A percentile compares a stretch with the other conserved stretches of the same genome.
Conservation (phyloP, 2,888 invertebrate species). For the Ramazzottius varieornatus region DNA sequence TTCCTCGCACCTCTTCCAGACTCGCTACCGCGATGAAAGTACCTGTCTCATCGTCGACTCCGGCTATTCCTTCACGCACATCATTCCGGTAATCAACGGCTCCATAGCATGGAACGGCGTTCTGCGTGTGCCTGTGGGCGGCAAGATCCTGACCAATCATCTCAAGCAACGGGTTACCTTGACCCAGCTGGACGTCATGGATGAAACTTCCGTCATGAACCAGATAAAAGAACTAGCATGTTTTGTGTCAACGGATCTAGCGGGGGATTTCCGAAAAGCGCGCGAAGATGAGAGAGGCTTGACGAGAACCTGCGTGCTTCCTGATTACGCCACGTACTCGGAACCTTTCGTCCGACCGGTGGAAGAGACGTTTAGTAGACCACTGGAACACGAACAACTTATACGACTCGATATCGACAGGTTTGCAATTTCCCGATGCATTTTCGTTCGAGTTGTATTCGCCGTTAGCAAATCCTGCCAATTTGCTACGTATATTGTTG, state of each 20-base stretch:
- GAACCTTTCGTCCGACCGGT: slow-evolving; percentile 40
- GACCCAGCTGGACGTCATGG: slow-evolving; percentile 82
- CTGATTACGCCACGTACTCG: slow-evolving; percentile 69
- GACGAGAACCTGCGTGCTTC: slow-evolving; percentile 61
- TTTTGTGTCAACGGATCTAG: slow-evolving; percentile 61
- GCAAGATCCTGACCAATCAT: slow-evolving; percentile 86
- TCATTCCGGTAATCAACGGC: slow-evolving; percentile 64
- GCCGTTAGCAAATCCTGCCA: too few species aligned
- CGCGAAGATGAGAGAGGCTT: not conserved
- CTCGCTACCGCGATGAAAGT: slow-evolving; percentile 17
- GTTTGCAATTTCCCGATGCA: too few species aligned
- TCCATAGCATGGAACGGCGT: slow-evolving; percentile 12
- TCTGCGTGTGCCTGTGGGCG: slow-evolving; percentile 38
- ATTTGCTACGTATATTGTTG: too few species aligned
- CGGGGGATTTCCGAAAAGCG: slow-evolving; percentile 31
- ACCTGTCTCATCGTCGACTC: slow-evolving; percentile 64
- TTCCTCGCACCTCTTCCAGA: not conserved
- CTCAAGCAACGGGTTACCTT: slow-evolving; percentile 88
- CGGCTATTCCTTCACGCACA: slow-evolving; percentile 81
- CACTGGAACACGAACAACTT: slow-evolving; percentile 25
- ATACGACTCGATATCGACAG: not conserved
- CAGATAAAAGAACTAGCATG: slow-evolving; percentile 94
- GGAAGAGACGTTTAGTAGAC: slow-evolving; percentile 22
- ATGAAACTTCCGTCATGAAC: slow-evolving; percentile 91
- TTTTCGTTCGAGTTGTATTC: too few species aligned